These are phyloP conservation scores for Phocoena phocoena DNA, from an alignment of 2,113 vertebrate species.

Conservation along the genomic window DNA sequence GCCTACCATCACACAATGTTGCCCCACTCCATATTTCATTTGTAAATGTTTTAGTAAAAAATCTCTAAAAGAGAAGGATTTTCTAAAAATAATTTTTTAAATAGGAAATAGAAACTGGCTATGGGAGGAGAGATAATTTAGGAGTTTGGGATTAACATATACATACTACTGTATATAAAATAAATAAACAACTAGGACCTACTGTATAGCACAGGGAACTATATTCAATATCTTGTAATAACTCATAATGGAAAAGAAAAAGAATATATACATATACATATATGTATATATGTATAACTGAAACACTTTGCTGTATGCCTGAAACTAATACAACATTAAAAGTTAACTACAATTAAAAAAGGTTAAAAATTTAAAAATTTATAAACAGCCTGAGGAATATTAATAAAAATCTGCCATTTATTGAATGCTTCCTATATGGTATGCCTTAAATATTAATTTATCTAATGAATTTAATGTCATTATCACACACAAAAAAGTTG, in stretches of 20 bases:
- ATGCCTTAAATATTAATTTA: background rate
- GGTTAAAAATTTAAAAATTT: too few species aligned
- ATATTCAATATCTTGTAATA: background rate
- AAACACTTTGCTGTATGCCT: too few species aligned
- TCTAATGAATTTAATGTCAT: background rate
- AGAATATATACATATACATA: background rate
- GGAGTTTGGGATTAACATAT: background rate
- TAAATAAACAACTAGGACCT: background rate
- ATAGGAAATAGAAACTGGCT: background rate
- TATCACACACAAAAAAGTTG: background rate
- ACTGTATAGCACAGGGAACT: background rate
- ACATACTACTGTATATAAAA: background rate
- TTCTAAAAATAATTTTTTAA: background rate
- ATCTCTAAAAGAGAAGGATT: background rate
- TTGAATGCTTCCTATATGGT: background rate
- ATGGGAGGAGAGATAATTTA: background rate
- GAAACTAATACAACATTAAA: too few species aligned
- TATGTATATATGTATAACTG: background rate
- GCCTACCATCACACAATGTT: rapidly evolving
- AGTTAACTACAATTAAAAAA: too few species aligned
- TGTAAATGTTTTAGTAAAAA: background rate
- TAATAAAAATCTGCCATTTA: background rate
- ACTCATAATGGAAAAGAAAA: background rate
- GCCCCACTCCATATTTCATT: background rate
- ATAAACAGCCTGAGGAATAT: too few species aligned